Base-by-base conservation (phyloP, 2,888 invertebrate species). In the Ophion ventricosus region DNA sequence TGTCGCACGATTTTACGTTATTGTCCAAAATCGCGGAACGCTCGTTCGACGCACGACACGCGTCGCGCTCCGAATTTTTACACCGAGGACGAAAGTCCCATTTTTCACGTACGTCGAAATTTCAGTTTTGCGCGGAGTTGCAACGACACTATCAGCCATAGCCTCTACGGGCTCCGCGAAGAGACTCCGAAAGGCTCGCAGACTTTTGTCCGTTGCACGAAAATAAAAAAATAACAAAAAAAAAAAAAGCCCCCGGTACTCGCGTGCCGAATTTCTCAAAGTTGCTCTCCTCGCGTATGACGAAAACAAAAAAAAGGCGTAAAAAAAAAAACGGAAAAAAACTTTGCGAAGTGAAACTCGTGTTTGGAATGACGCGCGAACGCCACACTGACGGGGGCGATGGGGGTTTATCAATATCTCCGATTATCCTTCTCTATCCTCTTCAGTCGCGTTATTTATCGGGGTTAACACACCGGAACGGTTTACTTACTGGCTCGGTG, bases 1-100 rank as follows among this genome's bases (percentile, higher is more conserved):
- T 81, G 69, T 67, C 25, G 64, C 20, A 17, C 57, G 67, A 74
- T 66, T 59, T 80, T 40, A 17, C 43, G 57, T 8, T n/a, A 29
- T 40, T 57, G 49, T 56, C 54, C 54, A 63, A 43, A 26, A 8
- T 14, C n/a, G 17, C 35, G n/a, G 63, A 56, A 54, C 89, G 88
- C 23, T 4, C 17, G 89, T 88, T 87, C 87, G 77, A 87, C 86
- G 82, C 70, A n/a, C n/a, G 63, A 64, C 5, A 25, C 63, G n/a
- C 80, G 82, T 80, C 54, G 75, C 61, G 26, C 5, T 23, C n/a
- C 10, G 49, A 43, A 40, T 59, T 66, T 61, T 26, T 26, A 56
- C 25, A 29, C 57, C 57, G 23, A 11, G 25, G 40, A 59, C 57
- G 57, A 67, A 67, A 67, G 74, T 29, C 10, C 61, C 59, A 66